Evolutionary conservation across 1,140 invertebrate species (phyloP).

Genomic region (Drosophila teissieri): DNA sequence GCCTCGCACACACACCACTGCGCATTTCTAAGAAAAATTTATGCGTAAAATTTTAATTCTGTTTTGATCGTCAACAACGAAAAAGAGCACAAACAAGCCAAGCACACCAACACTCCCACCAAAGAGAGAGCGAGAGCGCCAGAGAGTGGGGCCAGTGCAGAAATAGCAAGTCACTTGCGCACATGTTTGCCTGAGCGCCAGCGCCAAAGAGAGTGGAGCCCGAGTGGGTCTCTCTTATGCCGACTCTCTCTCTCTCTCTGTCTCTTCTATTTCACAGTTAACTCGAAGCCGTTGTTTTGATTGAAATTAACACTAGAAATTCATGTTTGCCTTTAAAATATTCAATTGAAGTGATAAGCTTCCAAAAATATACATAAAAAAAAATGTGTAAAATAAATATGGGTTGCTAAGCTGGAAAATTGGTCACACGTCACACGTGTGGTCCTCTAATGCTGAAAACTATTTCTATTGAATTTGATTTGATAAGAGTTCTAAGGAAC

Average conservation of each 20-base stretch:
- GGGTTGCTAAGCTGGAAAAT: slow-evolving; percentile 16
- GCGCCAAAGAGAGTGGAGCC: slow-evolving; percentile 5
- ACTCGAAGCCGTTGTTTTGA: slow-evolving; percentile 56
- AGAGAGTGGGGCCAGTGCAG: slow-evolving; percentile 18
- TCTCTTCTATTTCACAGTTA: slow-evolving; percentile 56
- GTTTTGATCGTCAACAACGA: slow-evolving; percentile 82
- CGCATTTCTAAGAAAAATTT: slow-evolving; percentile 79
- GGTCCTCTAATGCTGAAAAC: not conserved
- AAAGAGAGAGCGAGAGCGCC: slow-evolving; percentile 1
- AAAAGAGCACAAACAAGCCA: slow-evolving; percentile 52
- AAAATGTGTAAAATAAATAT: slow-evolving; percentile 7
- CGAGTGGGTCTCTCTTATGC: slow-evolving; percentile 7
- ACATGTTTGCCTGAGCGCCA: slow-evolving; percentile 58
- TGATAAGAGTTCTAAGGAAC: slow-evolving; percentile 1
- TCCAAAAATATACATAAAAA: slow-evolving; percentile 18
- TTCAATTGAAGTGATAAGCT: slow-evolving; percentile 38
- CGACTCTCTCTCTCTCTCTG: not conserved
- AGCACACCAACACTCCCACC: slow-evolving; percentile 2
- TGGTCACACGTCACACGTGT: not conserved
- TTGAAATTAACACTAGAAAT: slow-evolving; percentile 64
- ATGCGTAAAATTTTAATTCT: slow-evolving; percentile 84
- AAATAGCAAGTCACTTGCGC: slow-evolving; percentile 80
- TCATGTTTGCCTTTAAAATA: slow-evolving; percentile 12
- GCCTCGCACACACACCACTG: slow-evolving; percentile 62
- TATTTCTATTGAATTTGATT: not conserved